A percentile compares a stretch with the other conserved stretches of the same genome.
Conservation (phyloP, 2,888 invertebrate genomes). For the Nymphalis urticae region DNA sequence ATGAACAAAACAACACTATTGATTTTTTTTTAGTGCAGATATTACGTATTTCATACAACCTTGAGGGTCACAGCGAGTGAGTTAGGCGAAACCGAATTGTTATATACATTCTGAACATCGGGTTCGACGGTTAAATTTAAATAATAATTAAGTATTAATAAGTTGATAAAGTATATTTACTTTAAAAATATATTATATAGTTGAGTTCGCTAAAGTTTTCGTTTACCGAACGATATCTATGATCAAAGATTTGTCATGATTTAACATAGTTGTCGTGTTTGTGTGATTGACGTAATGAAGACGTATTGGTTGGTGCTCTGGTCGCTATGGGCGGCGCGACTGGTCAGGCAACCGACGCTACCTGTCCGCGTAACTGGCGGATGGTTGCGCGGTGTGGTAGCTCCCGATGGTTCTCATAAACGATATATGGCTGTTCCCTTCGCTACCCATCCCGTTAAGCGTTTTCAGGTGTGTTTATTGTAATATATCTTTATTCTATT, state of each 20-base stretch:
- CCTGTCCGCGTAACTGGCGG: constrained; percentile 52
- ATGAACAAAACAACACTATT: neutral
- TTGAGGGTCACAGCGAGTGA: neutral
- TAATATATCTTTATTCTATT: too few relatives aligned
- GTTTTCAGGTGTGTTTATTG: constrained; percentile 58
- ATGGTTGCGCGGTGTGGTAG: constrained; percentile 45
- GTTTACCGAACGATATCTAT: neutral
- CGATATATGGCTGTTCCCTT: constrained; percentile 63
- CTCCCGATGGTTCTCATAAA: constrained; percentile 54
- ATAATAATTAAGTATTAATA: neutral
- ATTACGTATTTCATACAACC: neutral
- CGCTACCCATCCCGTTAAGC: constrained; percentile 49
- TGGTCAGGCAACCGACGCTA: constrained; percentile 61
- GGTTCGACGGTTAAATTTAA: neutral
- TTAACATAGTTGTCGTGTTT: constrained; percentile 29
- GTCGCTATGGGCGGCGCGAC: constrained; percentile 65
- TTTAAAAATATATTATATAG: neutral
- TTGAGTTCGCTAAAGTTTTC: neutral
- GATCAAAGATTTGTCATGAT: neutral
- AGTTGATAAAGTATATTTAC: neutral
- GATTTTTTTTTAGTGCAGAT: constrained; percentile 8
- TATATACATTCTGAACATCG: constrained; percentile 1
- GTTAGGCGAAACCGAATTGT: neutral
- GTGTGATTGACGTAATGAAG: constrained; percentile 40
- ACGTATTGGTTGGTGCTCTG: constrained; percentile 65